Percentiles rank a stretch among this genome's conserved stretches.
These are phyloP conservation scores for Phasia obesa DNA, from an alignment of 2,888 invertebrate genomes.

Conservation along the genomic window DNA sequence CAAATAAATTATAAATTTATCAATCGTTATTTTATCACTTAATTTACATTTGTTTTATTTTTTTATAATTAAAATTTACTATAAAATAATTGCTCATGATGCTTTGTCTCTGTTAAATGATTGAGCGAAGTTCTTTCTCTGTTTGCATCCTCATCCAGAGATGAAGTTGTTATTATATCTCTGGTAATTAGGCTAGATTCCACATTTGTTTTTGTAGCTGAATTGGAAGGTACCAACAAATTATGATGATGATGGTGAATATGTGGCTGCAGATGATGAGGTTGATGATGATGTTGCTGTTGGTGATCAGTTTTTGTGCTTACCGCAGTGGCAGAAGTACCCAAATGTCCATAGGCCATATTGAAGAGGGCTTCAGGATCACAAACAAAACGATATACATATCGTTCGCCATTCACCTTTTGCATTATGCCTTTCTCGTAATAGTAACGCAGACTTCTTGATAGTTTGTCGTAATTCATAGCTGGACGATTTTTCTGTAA, in stretches of 20 bases:
- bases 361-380: conserved; percentile 95
- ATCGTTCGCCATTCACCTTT: conserved; percentile 97
- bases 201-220: conserved; percentile 40
- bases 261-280: conserved; percentile 38
- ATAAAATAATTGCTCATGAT: conserved; percentile 69
- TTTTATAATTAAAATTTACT: conserved; percentile 64
- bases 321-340: conserved; percentile 64
- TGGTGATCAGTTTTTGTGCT: conserved; percentile 41
- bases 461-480: conserved; percentile 98
- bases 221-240: conserved; percentile 40
- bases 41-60: conserved; percentile 12
- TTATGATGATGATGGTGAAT: conserved; percentile 46
- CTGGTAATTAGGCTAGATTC: conserved; percentile 40
- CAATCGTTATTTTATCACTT: conserved; percentile 34
- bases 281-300: conserved; percentile 56
- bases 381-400: conserved; percentile 98
- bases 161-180: conserved; percentile 45
- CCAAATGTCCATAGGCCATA: conserved; percentile 86
- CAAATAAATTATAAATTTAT: conserved; percentile 42
- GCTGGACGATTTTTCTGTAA: conserved; percentile 98
- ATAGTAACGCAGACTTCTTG: conserved; percentile 96
- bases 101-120: conserved; percentile 52
- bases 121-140: conserved; percentile 52
- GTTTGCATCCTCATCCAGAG: conserved; percentile 52
- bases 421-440: conserved; percentile 99